Evolutionary conservation across 2,797 vertebrate species (phyloP).

Genomic region (Poecilia wingei): DNA sequence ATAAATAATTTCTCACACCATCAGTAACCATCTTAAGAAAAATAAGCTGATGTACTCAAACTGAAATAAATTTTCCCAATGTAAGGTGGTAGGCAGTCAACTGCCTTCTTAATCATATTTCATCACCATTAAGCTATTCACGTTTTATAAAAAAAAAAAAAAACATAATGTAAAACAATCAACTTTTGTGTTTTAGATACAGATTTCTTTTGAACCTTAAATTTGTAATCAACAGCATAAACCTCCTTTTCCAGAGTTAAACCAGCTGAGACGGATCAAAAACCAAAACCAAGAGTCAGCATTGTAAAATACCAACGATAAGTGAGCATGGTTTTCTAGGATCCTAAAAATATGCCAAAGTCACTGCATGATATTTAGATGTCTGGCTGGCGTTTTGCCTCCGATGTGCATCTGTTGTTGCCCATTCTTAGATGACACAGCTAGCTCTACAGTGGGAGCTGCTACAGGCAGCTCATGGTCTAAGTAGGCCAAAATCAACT

Average conservation of each 20-base stretch:
- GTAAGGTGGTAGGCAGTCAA: not conserved
- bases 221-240: not conserved
- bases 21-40: not conserved
- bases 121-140: not conserved
- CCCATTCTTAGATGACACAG: conserved; percentile 56
- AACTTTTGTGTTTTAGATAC: not conserved
- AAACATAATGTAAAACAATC: not conserved
- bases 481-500: conserved; percentile 67
- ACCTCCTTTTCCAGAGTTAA: not conserved
- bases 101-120: not conserved
- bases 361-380: conserved; percentile 36
- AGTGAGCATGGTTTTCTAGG: conserved; percentile 12
- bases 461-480: conserved; percentile 58
- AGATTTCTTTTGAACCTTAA: not conserved
- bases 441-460: conserved; percentile 53
- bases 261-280: not conserved
- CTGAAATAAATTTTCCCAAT: not conserved
- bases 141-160: not conserved
- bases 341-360: conserved; percentile 36
- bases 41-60: not conserved
- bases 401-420: conserved; percentile 51
- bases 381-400: conserved; percentile 26
- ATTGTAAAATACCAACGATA: conserved; percentile 8
- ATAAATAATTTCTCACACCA: not conserved
- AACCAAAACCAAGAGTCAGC: not conserved